These are phyloP conservation scores for Jordanella pulchra DNA, from an alignment of 2,797 vertebrate genomes.

Conservation along the genomic window DNA sequence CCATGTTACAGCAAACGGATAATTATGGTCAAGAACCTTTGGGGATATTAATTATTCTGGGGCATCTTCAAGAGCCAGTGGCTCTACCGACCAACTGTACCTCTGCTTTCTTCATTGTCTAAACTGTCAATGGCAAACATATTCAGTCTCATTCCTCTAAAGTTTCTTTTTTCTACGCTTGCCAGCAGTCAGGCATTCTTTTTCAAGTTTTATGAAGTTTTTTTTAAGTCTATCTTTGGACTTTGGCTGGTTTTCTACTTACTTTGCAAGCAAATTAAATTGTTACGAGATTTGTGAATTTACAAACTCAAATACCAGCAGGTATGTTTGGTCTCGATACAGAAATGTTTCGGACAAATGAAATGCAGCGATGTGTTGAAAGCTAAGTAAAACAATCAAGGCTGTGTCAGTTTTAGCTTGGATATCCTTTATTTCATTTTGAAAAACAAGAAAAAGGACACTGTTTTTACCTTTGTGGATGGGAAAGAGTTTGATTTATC, in stretches of 20 bases:
- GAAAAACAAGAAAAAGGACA: too few species aligned
- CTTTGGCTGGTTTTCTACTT: not conserved
- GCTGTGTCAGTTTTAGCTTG: too few species aligned
- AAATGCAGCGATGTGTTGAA: too few species aligned
- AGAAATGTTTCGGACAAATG: too few species aligned
- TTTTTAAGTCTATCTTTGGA: not conserved
- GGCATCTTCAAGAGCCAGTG: constrained; percentile 78
- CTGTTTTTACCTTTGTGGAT: too few species aligned
- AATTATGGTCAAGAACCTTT: constrained; percentile 69
- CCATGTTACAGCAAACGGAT: constrained; percentile 46
- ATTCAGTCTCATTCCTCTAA: not conserved
- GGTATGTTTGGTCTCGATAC: too few species aligned
- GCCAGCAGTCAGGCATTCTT: not conserved
- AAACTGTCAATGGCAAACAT: constrained; percentile 24
- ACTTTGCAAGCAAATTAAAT: too few species aligned
- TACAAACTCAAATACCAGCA: too few species aligned
- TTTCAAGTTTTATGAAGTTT: not conserved
- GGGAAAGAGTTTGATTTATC: too few species aligned
- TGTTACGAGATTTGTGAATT: too few species aligned
- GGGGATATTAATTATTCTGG: constrained; percentile 78
- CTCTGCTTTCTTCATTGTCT: constrained; percentile 2
- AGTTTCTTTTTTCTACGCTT: constrained; percentile 1
- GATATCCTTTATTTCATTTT: too few species aligned
- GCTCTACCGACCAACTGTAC: constrained; percentile 37
- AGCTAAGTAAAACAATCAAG: too few species aligned